Evolutionary conservation across 2,888 invertebrate genomes (phyloP), one percentile per base, ranked within the genome.

Genomic region (Crossocerus cetratus): DNA sequence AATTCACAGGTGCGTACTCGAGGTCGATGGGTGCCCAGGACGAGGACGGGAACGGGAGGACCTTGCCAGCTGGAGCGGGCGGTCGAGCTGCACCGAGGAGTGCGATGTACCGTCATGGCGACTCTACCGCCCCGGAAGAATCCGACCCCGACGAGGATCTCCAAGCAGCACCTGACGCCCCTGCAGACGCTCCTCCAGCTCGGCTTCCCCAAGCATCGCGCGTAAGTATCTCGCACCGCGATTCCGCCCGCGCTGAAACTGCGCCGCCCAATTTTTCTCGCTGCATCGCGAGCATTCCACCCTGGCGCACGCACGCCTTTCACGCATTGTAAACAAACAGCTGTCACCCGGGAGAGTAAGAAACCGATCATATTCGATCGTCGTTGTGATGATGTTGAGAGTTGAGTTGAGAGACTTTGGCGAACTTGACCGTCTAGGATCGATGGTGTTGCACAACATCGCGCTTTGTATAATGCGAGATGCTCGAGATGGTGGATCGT

Each of bases 171-270:
- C 90, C 91, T 94, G 76, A 94, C 95, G 53, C 96, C 97, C 3
- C 91, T 96, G 79, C 95, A 97, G 91, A 96, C 95, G 68, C 91
- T 97, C 45, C 91, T 97, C 77, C 96, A 96, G 91, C 95, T 97
- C 95, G 97, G 97, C 44, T 97, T 97, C 91, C 94, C 96, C 3
- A 95, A 94, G 91, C 95, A 96, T 86, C 93, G 97, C 92, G 96
- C 96, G 97, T 97, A 93, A 94, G 96, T 94, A 78, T 49, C 3
- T 45, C 16, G 45, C 45, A 16, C 16, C 11, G 13, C 45, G n/a
- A n/a, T n/a, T n/a, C 2, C 45, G 3, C 14, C n/a, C n/a, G n/a
- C n/a, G n/a, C n/a, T n/a, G 13, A 45, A 45, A 45, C 45, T 45
- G 11, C 45, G 45, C 14, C 3, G 13, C 16, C 2, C 43, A 43